Base-by-base conservation (phyloP, 2,113 vertebrate genomes). In the Genyomyrus donnyi region DNA sequence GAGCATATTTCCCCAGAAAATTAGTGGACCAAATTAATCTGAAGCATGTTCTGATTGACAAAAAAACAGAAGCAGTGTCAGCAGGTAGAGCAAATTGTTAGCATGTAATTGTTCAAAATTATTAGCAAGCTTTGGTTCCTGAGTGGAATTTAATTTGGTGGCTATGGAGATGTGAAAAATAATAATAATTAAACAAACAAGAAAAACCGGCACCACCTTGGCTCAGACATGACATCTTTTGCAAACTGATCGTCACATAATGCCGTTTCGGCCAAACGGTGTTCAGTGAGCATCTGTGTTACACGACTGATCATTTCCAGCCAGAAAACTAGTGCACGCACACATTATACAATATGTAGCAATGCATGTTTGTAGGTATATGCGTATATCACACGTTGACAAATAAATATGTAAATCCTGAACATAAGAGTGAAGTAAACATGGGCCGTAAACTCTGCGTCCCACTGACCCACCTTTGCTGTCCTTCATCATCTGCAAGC, bases 401-500 rank as follows among this genome's bases (percentile, higher is more conserved):
- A 77, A 70, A 80, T 42, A 42, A 39, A 80, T 42, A 80, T 42
- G 74, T 80, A 42, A 42, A 42, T 42, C 13, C 13, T 80, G 74
- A 80, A 80, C 13, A 17, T 8, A 17, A 70, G 66, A 19, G 13
- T 80, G 31, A 80, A 19, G 4, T 35, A 80, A 77, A 77, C 10
- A 6, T 7, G 11, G 13, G 4, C 5, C 1, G 1, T 74, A 35
- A 74, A 13, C 3, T 35, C 13, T 39, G 13, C 11, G 5, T 77
- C 35, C 35, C 74, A 80, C 74, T 85, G 83, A 74, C 45, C 42
- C 45, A 11, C 42, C 42, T 46, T 87, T 27, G 9, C 19, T 50
- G 10, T 58, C 90, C 52, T 24, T 89, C 66, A 83, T 90, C 66
- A 42, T 74, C 89, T 48, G 87, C 52, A 11, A 85, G 80, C 39